These are phyloP conservation scores for Syndactyla subalaris DNA, from an alignment of 2,797 vertebrate genomes.

Conservation along the genomic window DNA sequence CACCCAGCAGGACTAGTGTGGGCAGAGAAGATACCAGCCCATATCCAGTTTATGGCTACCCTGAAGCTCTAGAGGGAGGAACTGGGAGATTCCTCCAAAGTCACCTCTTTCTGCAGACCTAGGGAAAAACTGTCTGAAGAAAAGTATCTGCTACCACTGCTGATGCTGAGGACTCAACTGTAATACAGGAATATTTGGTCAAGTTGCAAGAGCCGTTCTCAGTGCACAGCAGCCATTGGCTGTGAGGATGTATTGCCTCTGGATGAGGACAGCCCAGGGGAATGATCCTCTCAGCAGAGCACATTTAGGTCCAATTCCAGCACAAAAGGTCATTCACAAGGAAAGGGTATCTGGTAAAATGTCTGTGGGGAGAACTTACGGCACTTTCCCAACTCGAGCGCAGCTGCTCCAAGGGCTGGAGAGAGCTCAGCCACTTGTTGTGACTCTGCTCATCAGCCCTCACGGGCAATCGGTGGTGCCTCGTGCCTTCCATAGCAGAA, in stretches of 20 bases:
- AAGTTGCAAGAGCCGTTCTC: not conserved
- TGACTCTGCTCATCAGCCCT: not conserved
- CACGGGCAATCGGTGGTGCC: rapidly evolving
- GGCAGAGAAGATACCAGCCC: not conserved
- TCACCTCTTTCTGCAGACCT: not conserved
- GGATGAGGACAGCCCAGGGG: not conserved
- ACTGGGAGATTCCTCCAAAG: not conserved
- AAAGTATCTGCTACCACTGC: not conserved
- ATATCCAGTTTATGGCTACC: not conserved
- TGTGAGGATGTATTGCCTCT: not conserved
- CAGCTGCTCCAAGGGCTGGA: not conserved
- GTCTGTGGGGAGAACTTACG: not conserved
- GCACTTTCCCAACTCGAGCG: not conserved
- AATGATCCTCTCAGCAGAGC: not conserved
- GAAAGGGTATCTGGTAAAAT: not conserved
- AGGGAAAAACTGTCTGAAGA: not conserved
- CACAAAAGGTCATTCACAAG: not conserved
- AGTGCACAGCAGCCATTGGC: rapidly evolving
- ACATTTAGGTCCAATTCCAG: not conserved
- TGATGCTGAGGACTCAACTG: not conserved
- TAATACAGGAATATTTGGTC: not conserved
- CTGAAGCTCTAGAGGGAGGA: not conserved
- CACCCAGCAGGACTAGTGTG: not conserved
- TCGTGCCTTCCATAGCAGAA: rapidly evolving
- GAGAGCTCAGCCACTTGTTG: rapidly evolving